Percentiles rank a stretch among this genome's conserved stretches.
Conservation (phyloP, 2,113 vertebrate species). For the Paradisaea rubra region DNA sequence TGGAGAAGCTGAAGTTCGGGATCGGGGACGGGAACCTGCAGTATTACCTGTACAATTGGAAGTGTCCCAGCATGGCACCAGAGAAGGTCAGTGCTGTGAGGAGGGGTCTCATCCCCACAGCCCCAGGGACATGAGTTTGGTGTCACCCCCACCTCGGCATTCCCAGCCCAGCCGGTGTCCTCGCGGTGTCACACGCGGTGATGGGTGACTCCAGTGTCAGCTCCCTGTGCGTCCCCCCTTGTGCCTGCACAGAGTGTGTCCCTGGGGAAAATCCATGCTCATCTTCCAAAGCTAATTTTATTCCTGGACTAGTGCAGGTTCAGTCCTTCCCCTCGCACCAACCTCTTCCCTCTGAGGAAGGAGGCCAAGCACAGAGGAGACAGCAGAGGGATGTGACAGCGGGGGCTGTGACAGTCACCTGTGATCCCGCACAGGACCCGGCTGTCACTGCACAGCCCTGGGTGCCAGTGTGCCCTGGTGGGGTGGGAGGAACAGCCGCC, state of each 20-base stretch:
- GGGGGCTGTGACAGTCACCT: not conserved
- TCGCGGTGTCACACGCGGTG: not conserved
- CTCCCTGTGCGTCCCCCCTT: not conserved
- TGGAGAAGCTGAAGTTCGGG: slow-evolving; percentile 99
- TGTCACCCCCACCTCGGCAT: fast-evolving
- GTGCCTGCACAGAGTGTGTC: not conserved
- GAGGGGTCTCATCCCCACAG: not conserved
- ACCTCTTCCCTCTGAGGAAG: not conserved
- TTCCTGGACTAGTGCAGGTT: not conserved
- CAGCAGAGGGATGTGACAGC: not conserved
- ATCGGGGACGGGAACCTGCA: slow-evolving; percentile 98
- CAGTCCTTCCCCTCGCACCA: not conserved
- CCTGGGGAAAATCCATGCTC: not conserved
- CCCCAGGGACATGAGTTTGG: not conserved
- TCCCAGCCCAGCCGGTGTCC: not conserved
- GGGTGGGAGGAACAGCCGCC: fast-evolving
- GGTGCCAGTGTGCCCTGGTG: not conserved
- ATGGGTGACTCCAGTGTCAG: not conserved
- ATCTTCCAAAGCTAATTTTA: not conserved
- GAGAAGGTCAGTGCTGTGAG: slow-evolving; percentile 82
- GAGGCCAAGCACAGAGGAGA: not conserved
- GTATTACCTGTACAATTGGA: slow-evolving; percentile 99
- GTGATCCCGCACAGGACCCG: fast-evolving
- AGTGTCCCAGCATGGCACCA: slow-evolving; percentile 95
- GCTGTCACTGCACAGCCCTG: not conserved